These are phyloP conservation scores for Tetragnatha montana DNA, from an alignment of 2,888 invertebrate genomes.

Conservation along the genomic window DNA sequence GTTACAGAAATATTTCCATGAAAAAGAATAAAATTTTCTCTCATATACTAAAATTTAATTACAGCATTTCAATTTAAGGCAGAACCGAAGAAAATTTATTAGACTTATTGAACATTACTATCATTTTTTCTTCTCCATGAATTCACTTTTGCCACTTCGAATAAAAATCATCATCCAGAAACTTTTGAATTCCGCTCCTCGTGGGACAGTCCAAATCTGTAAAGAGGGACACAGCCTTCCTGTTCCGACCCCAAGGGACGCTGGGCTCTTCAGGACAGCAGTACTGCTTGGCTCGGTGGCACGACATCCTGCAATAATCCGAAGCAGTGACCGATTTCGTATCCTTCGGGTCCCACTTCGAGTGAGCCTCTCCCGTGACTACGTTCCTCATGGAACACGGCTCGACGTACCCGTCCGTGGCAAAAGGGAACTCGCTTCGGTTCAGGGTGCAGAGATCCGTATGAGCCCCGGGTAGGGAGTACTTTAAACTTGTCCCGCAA, in stretches of 20 bases:
- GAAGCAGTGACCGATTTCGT: slow-evolving; percentile 22
- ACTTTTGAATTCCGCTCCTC: slow-evolving; percentile 20
- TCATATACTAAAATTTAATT: too few species aligned
- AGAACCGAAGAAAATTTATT: too few species aligned
- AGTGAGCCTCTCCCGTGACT: not conserved
- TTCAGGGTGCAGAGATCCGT: not conserved
- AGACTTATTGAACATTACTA: too few species aligned
- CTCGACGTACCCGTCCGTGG: not conserved
- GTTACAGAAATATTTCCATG: too few species aligned
- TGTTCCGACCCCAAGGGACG: not conserved
- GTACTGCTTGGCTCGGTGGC: not conserved
- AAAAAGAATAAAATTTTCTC: too few species aligned
- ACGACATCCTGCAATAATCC: not conserved
- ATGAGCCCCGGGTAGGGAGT: not conserved
- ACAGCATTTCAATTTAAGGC: too few species aligned
- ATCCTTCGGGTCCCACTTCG: not conserved
- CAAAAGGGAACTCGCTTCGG: slow-evolving; percentile 12
- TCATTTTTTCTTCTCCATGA: too few species aligned
- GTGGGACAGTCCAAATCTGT: not conserved
- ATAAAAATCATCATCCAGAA: slow-evolving; percentile 17
- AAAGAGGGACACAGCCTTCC: slow-evolving; percentile 1
- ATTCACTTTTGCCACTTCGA: too few species aligned
- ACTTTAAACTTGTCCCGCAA: not conserved
- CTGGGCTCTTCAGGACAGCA: not conserved
- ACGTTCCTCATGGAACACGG: not conserved